Conservation (phyloP, 1,140 invertebrate genomes). For the Pseudachorutes palmiensis region DNA sequence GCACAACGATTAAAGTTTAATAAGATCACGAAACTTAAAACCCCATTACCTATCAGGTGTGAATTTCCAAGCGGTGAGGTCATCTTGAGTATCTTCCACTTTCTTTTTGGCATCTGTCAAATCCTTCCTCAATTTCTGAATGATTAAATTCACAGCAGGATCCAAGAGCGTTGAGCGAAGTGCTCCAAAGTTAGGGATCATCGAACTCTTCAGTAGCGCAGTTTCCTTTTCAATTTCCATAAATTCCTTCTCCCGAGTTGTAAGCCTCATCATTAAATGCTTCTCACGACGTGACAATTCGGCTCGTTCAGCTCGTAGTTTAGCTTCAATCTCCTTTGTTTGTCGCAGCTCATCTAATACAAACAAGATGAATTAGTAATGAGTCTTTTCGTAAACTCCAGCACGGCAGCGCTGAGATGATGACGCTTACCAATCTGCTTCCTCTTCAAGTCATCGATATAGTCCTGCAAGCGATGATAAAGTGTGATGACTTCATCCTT, state of each 20-base stretch:
- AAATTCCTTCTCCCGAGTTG: constrained; percentile 91
- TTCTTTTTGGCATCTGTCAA: constrained; percentile 78
- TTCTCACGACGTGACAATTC: constrained; percentile 84
- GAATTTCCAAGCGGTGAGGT: constrained; percentile 97
- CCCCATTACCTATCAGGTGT: constrained; percentile 68
- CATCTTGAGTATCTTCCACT: constrained; percentile 94
- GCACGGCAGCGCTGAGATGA: not conserved
- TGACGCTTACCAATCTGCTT: not conserved
- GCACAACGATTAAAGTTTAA: too few species aligned
- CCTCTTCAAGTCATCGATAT: constrained; percentile 11
- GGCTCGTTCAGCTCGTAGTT: constrained; percentile 66
- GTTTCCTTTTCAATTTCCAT: constrained; percentile 92
- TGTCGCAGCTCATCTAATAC: constrained; percentile 63
- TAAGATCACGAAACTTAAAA: constrained; percentile 8
- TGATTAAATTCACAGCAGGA: constrained; percentile 89
- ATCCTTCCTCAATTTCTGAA: constrained; percentile 85
- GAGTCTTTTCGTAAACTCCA: too few species aligned
- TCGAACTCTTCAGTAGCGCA: constrained; percentile 74
- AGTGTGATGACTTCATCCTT: constrained; percentile 13
- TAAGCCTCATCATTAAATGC: constrained; percentile 77
- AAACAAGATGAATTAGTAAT: constrained; percentile 14
- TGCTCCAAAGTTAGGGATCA: constrained; percentile 66
- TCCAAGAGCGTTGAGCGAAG: constrained; percentile 78
- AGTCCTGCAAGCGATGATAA: constrained; percentile 15
- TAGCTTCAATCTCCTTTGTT: constrained; percentile 70